phyloP scores from a whole-genome alignment of 2,113 vertebrate genomes.

The Tinamus guttatus region DNA sequence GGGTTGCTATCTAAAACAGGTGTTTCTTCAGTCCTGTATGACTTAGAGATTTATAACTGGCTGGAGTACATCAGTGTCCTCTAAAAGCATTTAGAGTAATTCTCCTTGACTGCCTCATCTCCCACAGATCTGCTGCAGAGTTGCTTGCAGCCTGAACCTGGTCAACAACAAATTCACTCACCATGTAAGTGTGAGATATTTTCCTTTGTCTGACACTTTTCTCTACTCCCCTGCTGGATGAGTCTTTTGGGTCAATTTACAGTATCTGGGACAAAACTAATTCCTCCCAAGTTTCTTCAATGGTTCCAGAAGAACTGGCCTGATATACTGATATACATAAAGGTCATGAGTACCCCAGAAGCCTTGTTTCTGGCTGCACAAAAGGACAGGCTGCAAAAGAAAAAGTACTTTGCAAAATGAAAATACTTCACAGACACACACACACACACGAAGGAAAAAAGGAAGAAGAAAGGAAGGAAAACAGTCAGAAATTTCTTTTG shows the following conservation, averaged over 20 bases:
- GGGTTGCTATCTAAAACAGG: slow-evolving; percentile 45
- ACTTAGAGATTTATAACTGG: slow-evolving; percentile 7
- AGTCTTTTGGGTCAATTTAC: not conserved
- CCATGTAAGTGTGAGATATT: not conserved
- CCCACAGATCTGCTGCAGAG: not conserved
- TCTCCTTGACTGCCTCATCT: not conserved
- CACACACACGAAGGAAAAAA: no score
- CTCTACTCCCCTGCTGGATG: not conserved
- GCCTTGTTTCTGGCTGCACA: not conserved
- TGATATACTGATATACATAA: not conserved
- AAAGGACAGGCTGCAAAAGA: not conserved
- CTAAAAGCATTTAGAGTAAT: slow-evolving; percentile 4
- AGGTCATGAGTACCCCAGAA: not conserved
- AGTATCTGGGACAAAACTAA: not conserved
- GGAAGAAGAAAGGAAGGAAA: not conserved
- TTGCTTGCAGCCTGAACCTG: not conserved
- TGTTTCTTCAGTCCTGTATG: slow-evolving; percentile 27
- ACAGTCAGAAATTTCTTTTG: not conserved
- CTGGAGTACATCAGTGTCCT: not conserved
- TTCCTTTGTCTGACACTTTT: not conserved
- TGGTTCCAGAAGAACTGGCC: slow-evolving; percentile 2
- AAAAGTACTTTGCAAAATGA: not conserved
- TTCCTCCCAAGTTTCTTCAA: not conserved
- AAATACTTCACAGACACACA: no score
- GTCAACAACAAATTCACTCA: not conserved